Percentiles rank a stretch among this genome's conserved stretches.
These are phyloP conservation scores for Meriones unguiculatus DNA, from an alignment of 2,113 vertebrate genomes.

Conservation along the genomic window DNA sequence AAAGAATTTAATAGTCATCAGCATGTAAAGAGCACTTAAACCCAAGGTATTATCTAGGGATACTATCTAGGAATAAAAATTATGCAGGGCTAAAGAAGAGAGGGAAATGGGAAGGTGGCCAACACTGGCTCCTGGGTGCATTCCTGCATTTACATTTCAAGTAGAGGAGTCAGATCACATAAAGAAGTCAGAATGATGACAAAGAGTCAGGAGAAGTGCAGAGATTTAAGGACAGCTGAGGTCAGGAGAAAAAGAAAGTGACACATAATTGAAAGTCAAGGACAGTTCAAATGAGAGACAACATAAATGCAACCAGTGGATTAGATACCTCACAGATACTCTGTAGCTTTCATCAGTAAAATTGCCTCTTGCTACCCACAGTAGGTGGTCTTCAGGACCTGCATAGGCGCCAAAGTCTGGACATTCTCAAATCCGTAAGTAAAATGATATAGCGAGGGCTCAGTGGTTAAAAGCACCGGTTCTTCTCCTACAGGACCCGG, in stretches of 20 bases:
- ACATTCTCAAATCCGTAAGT: neutral
- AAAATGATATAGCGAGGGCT: neutral
- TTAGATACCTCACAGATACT: neutral
- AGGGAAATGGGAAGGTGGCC: neutral
- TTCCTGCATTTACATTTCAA: constrained; percentile 13
- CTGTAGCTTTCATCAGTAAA: neutral
- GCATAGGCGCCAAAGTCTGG: neutral
- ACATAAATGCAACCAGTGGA: neutral
- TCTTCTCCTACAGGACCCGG: neutral
- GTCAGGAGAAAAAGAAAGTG: neutral
- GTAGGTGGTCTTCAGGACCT: neutral
- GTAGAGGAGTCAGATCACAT: neutral
- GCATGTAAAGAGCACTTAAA: neutral
- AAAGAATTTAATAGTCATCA: neutral
- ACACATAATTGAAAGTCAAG: neutral
- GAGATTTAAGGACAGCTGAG: neutral
- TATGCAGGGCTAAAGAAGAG: neutral
- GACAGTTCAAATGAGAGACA: neutral
- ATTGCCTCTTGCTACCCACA: no score
- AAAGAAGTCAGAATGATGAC: neutral
- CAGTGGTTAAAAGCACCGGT: no score
- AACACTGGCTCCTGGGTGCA: neutral
- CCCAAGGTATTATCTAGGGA: neutral
- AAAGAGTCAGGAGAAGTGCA: neutral
- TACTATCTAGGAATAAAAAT: neutral